These are phyloP conservation scores for Timema cristinae DNA, from an alignment of 2,888 invertebrate genomes.

Conservation along the genomic window DNA sequence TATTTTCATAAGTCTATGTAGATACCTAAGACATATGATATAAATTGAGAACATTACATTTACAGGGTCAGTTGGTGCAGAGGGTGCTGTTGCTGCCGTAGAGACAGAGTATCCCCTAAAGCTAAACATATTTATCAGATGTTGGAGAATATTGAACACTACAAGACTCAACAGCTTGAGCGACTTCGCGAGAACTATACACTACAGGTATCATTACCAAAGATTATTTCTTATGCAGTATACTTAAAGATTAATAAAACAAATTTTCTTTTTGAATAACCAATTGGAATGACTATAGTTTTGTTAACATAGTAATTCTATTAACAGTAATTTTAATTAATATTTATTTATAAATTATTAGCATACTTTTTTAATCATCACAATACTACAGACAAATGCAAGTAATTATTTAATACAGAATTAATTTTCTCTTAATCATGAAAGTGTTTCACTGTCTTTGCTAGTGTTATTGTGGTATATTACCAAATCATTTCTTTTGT, in stretches of 20 bases:
- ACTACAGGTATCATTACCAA: conserved; percentile 59
- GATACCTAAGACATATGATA: too few species aligned
- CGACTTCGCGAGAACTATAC: conserved; percentile 87
- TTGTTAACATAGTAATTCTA: too few species aligned
- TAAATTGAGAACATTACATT: conserved; percentile 36
- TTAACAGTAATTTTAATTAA: too few species aligned
- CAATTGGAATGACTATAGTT: too few species aligned
- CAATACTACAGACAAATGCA: conserved; percentile 6
- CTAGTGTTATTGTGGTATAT: too few species aligned
- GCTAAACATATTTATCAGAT: conserved; percentile 81
- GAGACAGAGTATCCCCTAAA: conserved; percentile 67
- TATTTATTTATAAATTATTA: too few species aligned
- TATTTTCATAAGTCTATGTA: neutral
- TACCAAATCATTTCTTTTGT: too few species aligned
- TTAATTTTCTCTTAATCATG: neutral
- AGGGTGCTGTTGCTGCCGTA: conserved; percentile 70
- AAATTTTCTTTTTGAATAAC: too few species aligned
- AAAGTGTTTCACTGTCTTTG: too few species aligned
- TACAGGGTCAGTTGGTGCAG: conserved; percentile 67
- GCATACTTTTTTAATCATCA: too few species aligned
- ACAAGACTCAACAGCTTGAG: conserved; percentile 85
- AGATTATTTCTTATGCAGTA: too few species aligned
- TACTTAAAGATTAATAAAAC: too few species aligned
- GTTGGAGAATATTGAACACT: conserved; percentile 85
- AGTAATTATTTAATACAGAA: neutral